Conservation (phyloP, 2,888 invertebrate species). For the Autographa gamma region DNA sequence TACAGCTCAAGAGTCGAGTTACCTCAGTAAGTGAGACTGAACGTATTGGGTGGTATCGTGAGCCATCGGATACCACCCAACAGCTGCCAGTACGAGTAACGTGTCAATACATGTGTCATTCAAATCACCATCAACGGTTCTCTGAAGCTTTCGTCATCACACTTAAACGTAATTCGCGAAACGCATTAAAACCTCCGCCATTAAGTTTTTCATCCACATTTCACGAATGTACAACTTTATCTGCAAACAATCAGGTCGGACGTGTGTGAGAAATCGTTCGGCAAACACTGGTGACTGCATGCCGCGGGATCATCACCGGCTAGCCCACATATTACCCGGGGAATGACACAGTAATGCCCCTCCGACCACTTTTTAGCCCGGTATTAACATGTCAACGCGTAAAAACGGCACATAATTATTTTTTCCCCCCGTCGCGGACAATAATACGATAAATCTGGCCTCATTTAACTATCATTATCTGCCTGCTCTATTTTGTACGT, state of each 20-base stretch:
- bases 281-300: constrained; percentile 38
- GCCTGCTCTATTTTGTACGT: constrained; percentile 60
- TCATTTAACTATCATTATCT: constrained; percentile 76
- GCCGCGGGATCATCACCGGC: constrained; percentile 53
- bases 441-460: constrained; percentile 69
- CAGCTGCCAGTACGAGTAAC: not conserved
- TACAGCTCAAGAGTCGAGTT: not conserved
- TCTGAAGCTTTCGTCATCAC: constrained; percentile 43
- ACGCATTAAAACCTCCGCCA: constrained; percentile 24
- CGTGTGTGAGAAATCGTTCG: constrained; percentile 37
- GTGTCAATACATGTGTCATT: constrained; percentile 28
- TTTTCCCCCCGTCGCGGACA: constrained; percentile 62
- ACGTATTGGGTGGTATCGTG: not conserved
- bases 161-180: constrained; percentile 26
- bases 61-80: not conserved
- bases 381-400: constrained; percentile 57
- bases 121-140: constrained; percentile 31
- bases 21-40: not conserved
- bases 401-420: constrained; percentile 62
- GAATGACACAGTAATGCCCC: constrained; percentile 64
- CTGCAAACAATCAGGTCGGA: constrained; percentile 40
- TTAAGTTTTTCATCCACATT: constrained; percentile 45
- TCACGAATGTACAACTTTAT: constrained; percentile 37
- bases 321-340: constrained; percentile 56
- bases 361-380: constrained; percentile 43